These are phyloP conservation scores for Elgaria multicarinata DNA, from an alignment of 2,113 vertebrate species.

Conservation along the genomic window DNA sequence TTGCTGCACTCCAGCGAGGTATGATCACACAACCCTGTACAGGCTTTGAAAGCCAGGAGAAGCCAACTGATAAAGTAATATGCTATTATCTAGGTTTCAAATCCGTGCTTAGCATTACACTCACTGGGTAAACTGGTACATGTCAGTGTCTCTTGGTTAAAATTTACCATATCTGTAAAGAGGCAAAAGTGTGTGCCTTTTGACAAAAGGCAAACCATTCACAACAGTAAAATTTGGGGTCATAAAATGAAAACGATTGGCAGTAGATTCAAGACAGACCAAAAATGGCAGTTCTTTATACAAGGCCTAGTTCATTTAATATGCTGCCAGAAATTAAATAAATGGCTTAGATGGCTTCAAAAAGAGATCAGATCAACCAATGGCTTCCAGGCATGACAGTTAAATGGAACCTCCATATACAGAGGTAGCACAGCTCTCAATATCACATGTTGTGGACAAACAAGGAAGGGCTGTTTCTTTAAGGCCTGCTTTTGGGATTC, in stretches of 20 bases:
- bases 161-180: background rate
- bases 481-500: background rate
- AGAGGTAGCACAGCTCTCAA: background rate
- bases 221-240: background rate
- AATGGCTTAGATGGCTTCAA: background rate
- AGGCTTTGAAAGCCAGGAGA: background rate
- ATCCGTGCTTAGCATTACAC: background rate
- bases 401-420: background rate
- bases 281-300: background rate
- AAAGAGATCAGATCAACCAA: background rate
- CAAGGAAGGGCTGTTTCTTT: no score
- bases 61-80: background rate
- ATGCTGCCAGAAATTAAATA: background rate
- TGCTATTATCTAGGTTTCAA: background rate
- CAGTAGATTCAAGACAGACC: background rate
- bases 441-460: background rate
- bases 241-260: background rate
- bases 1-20: background rate
- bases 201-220: background rate
- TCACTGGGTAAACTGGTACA: background rate
- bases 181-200: background rate
- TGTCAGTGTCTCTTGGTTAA: background rate
- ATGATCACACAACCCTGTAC: background rate
- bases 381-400: background rate
- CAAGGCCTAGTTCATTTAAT: background rate